phyloP scores from a whole-genome alignment of 2,797 vertebrate species.

The Megaceryle alcyon region DNA sequence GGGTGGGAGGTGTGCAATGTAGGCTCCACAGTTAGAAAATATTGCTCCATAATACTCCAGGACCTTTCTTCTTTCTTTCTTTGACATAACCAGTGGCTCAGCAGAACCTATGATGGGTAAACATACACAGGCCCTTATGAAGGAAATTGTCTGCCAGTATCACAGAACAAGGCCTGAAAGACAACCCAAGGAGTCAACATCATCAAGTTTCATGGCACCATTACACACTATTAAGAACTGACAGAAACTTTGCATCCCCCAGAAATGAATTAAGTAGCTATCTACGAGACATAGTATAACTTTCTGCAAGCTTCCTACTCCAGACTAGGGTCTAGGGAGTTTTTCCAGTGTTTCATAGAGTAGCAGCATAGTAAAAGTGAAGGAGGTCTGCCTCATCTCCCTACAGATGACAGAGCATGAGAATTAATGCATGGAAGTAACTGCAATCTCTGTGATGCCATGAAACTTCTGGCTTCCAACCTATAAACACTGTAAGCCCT shows the following conservation, averaged over 20 bases:
- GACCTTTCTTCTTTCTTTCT: not conserved
- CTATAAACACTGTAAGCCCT: slow-evolving; percentile 5
- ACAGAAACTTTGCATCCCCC: not conserved
- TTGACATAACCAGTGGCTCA: not conserved
- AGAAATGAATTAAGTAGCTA: not conserved
- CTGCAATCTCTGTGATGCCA: not conserved
- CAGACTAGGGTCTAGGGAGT: not conserved
- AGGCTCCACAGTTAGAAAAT: not conserved
- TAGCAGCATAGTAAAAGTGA: not conserved
- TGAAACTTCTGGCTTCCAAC: not conserved
- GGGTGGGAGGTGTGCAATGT: not conserved
- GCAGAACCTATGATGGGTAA: not conserved
- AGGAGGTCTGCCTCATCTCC: not conserved
- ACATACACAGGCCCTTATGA: not conserved
- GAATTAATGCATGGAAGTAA: not conserved
- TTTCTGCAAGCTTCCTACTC: not conserved
- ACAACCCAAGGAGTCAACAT: not conserved
- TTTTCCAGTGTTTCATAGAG: not conserved
- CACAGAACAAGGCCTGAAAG: not conserved
- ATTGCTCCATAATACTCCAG: not conserved
- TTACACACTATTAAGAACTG: not conserved
- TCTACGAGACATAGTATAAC: not conserved
- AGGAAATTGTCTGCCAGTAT: not conserved
- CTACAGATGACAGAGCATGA: not conserved
- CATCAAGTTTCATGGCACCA: not conserved